Conservation (phyloP, 2,888 invertebrate genomes). For the Phymatocera aterrima region DNA sequence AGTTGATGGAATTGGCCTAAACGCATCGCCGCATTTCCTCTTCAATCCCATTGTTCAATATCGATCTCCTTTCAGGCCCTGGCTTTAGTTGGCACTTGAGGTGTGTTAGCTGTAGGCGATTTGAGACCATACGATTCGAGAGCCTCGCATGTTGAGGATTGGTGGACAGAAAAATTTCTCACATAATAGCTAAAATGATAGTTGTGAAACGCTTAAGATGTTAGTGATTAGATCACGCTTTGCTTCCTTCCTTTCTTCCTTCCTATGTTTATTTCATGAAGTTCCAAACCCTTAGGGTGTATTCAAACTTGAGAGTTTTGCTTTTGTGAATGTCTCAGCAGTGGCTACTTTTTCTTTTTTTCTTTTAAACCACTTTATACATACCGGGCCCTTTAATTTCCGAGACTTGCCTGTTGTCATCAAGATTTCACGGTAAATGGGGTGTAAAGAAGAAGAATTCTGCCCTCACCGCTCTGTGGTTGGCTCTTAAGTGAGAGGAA, state of each 20-base stretch:
- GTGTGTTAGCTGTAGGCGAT: background rate
- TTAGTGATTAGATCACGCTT: background rate
- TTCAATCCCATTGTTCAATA: background rate
- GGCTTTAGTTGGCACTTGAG: constrained; percentile 35
- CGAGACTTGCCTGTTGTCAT: background rate
- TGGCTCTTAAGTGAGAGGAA: background rate
- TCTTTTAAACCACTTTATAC: background rate
- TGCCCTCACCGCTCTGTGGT: background rate
- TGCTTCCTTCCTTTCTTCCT: background rate
- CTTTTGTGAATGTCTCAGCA: background rate
- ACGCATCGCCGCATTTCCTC: background rate
- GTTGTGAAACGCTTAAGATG: constrained; percentile 13
- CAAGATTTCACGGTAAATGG: background rate
- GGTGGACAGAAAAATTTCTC: background rate
- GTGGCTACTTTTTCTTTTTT: background rate
- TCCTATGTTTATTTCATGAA: background rate
- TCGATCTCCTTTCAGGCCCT: constrained; percentile 7
- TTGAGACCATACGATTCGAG: background rate
- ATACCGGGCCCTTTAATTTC: background rate
- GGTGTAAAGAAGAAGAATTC: background rate
- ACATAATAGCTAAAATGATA: background rate
- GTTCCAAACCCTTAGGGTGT: background rate
- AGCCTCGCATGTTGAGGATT: background rate
- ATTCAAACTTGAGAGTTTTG: background rate
- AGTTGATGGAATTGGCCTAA: background rate